Conservation (phyloP, 2,888 invertebrate species). For the Xestia ashworthii region DNA sequence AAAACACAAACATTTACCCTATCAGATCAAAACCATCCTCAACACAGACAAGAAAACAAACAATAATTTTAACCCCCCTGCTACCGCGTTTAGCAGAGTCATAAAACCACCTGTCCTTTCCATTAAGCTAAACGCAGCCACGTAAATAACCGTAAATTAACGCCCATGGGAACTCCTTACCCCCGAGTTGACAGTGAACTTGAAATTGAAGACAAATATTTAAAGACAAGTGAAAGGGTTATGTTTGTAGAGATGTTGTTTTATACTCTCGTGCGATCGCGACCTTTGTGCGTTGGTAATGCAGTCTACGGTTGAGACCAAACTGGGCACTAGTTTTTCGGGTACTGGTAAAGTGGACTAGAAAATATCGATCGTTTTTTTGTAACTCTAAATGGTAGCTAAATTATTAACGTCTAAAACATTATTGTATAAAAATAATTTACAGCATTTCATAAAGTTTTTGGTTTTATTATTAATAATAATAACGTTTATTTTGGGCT, state of each 20-base stretch:
- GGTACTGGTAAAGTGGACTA: not conserved
- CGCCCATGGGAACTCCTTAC: constrained; percentile 52
- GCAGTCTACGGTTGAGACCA: constrained; percentile 11
- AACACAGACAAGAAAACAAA: constrained; percentile 18
- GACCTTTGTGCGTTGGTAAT: constrained; percentile 31
- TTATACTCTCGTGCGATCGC: constrained; percentile 33
- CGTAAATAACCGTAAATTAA: constrained; percentile 60
- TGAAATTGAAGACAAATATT: constrained; percentile 65
- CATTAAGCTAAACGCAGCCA: constrained; percentile 43
- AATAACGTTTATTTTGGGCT: too few relatives aligned
- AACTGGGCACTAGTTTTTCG: not conserved
- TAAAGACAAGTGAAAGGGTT: constrained; percentile 56
- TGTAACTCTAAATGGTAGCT: too few relatives aligned
- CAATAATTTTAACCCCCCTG: constrained; percentile 7
- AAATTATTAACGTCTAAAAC: too few relatives aligned
- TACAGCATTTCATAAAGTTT: too few relatives aligned
- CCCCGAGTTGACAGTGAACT: constrained; percentile 65
- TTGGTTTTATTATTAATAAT: too few relatives aligned
- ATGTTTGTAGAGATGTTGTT: constrained; percentile 42
- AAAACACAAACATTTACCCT: not conserved
- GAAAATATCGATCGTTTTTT: too few relatives aligned
- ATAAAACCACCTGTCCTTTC: constrained; percentile 53
- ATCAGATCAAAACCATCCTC: constrained; percentile 16
- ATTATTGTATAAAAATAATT: too few relatives aligned
- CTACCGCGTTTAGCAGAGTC: constrained; percentile 25